Conservation (phyloP, 2,888 invertebrate genomes). For the Morpho deidamia region DNA sequence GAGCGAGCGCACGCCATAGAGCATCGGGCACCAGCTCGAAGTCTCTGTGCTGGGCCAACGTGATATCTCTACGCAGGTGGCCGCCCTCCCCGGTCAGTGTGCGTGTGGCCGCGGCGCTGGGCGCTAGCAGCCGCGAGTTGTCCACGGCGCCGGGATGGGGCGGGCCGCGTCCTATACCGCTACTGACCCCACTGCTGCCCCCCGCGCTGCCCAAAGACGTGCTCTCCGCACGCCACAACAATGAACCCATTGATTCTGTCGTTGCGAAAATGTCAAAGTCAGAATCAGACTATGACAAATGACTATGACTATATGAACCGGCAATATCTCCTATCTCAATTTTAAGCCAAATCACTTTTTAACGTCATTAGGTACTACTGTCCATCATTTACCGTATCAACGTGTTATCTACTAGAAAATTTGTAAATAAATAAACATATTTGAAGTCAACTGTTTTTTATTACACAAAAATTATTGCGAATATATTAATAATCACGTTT, state of each 20-base stretch:
- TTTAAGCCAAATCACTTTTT: too few species aligned
- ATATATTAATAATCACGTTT: too few species aligned
- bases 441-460: too few species aligned
- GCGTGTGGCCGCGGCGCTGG: slow-evolving; percentile 43
- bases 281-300: too few species aligned
- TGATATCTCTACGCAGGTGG: slow-evolving; percentile 84
- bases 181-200: slow-evolving; percentile 79
- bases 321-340: too few species aligned
- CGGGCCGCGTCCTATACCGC: slow-evolving; percentile 61
- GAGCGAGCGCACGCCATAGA: slow-evolving; percentile 90
- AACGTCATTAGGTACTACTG: too few species aligned
- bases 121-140: slow-evolving; percentile 83
- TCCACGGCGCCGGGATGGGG: slow-evolving; percentile 85
- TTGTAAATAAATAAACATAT: too few species aligned
- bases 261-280: too few species aligned
- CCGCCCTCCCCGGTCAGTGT: slow-evolving; percentile 94
- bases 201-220: slow-evolving; percentile 82
- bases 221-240: slow-evolving; percentile 77
- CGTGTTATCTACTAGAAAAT: too few species aligned
- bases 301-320: too few species aligned
- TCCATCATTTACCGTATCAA: too few species aligned
- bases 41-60: slow-evolving; percentile 87
- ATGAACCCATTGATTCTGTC: slow-evolving; percentile 81
- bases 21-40: slow-evolving; percentile 92
- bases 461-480: too few species aligned